A percentile compares a stretch with the other conserved stretches of the same genome.
These are phyloP conservation scores for Emydura subglobosa DNA, from an alignment of 2,113 vertebrate species.

Conservation along the genomic window DNA sequence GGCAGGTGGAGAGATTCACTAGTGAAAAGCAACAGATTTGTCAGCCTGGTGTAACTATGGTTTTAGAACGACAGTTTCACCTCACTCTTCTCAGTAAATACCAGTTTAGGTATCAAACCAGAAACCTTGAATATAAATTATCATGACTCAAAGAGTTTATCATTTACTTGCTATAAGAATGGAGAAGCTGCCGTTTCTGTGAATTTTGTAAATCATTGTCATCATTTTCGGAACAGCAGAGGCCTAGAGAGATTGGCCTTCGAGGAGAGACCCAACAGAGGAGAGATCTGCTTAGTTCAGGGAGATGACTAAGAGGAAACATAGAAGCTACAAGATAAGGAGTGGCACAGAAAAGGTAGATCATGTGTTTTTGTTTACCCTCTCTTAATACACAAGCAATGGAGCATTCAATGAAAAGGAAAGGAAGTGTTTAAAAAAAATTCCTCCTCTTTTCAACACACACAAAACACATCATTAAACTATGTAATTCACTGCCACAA, in stretches of 20 bases:
- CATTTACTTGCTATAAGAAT: not conserved
- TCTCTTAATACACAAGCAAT: not conserved
- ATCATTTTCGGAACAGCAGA: not conserved
- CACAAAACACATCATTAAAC: too few species aligned
- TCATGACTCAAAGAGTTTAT: not conserved
- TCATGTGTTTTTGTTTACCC: not conserved
- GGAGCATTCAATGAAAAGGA: not conserved
- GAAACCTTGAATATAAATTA: not conserved
- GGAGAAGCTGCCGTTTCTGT: not conserved
- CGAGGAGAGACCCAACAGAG: not conserved
- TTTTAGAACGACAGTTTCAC: not conserved
- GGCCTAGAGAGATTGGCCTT: not conserved
- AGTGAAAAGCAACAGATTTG: not conserved
- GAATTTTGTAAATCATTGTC: not conserved
- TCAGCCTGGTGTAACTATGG: not conserved
- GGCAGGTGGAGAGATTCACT: not conserved
- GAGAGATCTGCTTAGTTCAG: not conserved
- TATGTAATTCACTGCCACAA: not conserved
- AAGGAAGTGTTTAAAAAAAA: not conserved
- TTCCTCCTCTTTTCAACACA: too few species aligned
- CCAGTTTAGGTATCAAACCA: not conserved
- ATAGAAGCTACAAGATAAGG: not conserved
- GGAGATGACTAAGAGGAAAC: not conserved
- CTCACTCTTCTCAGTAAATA: not conserved
- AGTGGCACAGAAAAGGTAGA: not conserved